Evolutionary conservation across 2,888 invertebrate species (phyloP).

Genomic region (Drosophila parthenogenetica): DNA sequence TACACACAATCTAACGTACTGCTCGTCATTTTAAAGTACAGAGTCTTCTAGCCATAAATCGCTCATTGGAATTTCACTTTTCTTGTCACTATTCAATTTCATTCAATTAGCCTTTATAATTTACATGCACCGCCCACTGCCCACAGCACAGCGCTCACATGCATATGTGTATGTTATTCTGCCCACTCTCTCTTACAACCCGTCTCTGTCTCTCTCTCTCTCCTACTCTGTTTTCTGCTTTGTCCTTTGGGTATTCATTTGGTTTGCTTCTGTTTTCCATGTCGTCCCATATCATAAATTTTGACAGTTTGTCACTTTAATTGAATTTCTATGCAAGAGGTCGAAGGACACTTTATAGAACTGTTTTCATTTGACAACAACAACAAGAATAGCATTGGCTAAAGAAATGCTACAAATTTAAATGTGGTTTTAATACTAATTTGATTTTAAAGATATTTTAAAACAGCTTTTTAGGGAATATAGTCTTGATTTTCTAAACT

Average conservation of each 20-base stretch:
- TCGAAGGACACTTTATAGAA: slow-evolving; percentile 28
- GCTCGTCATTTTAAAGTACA: too few relatives aligned
- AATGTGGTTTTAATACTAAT: slow-evolving; percentile 2
- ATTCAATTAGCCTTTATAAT: slow-evolving; percentile 79
- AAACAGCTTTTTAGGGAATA: too few relatives aligned
- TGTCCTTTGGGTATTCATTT: slow-evolving; percentile 60
- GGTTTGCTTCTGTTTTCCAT: slow-evolving; percentile 21
- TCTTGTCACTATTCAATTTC: slow-evolving; percentile 78
- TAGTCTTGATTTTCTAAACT: background rate
- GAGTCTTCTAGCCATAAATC: slow-evolving; percentile 55
- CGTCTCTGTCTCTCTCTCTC: background rate
- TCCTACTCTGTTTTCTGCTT: slow-evolving; percentile 15
- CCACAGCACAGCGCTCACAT: slow-evolving; percentile 20
- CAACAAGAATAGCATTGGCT: background rate
- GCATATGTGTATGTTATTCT: slow-evolving; percentile 57
- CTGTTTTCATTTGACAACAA: background rate
- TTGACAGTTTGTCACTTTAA: slow-evolving; percentile 78
- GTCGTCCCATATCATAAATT: slow-evolving; percentile 72
- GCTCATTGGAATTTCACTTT: slow-evolving; percentile 72
- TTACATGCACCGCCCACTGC: slow-evolving; percentile 44
- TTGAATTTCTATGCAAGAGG: slow-evolving; percentile 66
- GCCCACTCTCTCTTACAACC: too few relatives aligned
- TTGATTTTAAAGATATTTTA: slow-evolving; percentile 9
- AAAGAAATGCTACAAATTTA: background rate
- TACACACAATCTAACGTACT: too few relatives aligned